Base-by-base conservation (phyloP, 2,797 vertebrate species). In the Syncerus caffer region DNA sequence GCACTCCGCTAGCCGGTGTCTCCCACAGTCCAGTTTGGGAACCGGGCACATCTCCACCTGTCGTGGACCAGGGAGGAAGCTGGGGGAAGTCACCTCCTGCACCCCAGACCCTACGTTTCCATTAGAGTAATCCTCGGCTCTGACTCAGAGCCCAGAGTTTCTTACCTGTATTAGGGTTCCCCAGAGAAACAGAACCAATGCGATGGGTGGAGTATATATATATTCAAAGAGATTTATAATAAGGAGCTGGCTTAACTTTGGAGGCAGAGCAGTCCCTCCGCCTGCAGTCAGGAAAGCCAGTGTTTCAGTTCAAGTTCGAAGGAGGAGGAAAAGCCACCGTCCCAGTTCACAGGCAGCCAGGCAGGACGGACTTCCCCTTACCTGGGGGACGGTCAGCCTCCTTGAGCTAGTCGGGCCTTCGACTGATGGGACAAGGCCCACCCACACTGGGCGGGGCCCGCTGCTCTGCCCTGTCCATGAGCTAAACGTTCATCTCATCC, bases 121-220 rank as follows among this genome's bases (percentile, higher is more conserved):
- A 0, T 0, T 0, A 29, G 62, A 6, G 9, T 62, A 0, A 7
- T 11, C 51, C 34, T 47, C 12, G 29, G 47, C 16, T 25, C 45
- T 2, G 0, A 2, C 0, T 1, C 11, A 21, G 58, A 12, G 79
- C 53, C 7, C 9, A 0, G 13, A 17, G 7, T 0, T 7, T 55
- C 53, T 8, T 3, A 7, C 31, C 38, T 15, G 17, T 7, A 4
- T 74, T 27, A 42, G 38, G 71, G 42, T 1, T 34, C 55, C 29
- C 45, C 78, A 29, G 62, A 58, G 57, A 50, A 38, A 17, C 21
- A 7, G 45, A n/a, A 23, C 47, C 42, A 3, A 8, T 0, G 50
- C 21, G n/a, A 7, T 2, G 2, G 7, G 9, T 6, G 15, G 5
- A 4, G 4, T 1, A 9, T 9, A 19, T 9, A 19, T n/a, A n/a